Evolutionary conservation across 2,113 vertebrate species (phyloP).

Genomic region (Phyllopteryx taeniolatus): DNA sequence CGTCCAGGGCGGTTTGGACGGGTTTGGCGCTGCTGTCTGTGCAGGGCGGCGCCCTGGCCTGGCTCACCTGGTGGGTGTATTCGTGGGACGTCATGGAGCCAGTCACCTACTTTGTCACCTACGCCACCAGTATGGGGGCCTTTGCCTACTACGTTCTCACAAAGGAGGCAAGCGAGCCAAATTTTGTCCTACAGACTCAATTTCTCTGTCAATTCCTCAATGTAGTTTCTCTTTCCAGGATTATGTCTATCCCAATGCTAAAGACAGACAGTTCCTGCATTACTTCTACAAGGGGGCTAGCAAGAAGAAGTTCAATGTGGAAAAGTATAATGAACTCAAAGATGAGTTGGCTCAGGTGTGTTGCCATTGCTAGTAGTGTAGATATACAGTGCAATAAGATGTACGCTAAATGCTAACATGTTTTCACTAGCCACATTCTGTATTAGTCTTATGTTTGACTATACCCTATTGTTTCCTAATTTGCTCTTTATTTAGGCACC

Average conservation of each 20-base stretch:
- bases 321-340: conserved; percentile 83
- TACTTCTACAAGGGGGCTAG: conserved; percentile 83
- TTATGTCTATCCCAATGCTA: conserved; percentile 80
- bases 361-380: background rate
- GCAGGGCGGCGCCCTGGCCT: conserved; percentile 88
- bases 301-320: conserved; percentile 79
- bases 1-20: conserved; percentile 76
- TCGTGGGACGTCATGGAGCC: conserved; percentile 98
- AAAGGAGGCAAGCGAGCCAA: conserved; percentile 71
- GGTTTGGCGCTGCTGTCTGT: conserved; percentile 86
- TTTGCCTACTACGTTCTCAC: conserved; percentile 89
- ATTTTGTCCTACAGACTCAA: background rate
- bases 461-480: too few species aligned
- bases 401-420: background rate
- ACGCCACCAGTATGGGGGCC: conserved; percentile 84
- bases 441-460: background rate
- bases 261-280: conserved; percentile 85
- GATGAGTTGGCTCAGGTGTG: conserved; percentile 83
- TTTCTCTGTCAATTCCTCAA: background rate
- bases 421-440: background rate
- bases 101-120: conserved; percentile 91
- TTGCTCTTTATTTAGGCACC: too few species aligned
- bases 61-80: conserved; percentile 98
- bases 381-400: background rate
- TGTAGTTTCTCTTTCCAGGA: conserved; percentile 70